Base-by-base conservation (phyloP, 2,888 invertebrate genomes). In the Beris morrisii region DNA sequence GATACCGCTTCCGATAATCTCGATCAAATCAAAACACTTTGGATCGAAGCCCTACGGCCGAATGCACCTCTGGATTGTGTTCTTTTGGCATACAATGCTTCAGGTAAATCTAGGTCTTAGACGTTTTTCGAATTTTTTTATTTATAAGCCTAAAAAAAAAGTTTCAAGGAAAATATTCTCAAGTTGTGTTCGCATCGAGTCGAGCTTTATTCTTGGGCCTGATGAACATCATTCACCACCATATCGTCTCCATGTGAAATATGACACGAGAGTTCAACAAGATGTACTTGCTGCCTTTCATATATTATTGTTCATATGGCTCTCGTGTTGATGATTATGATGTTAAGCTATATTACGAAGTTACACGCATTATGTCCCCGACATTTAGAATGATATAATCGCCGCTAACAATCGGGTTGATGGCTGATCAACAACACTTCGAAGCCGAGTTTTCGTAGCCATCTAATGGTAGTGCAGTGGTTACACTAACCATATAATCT, bases 11-110 rank as follows among this genome's bases (percentile, higher is more conserved):
- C 75, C 1, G 76, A 76, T 57, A 75, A 78, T 31, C 70, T 81
- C 66, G 77, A 76, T 15, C 79, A 79, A 70, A 75, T 79, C 54
- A 81, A 79, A 69, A 73, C 73, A 1, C 71, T 81, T 9, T 81
- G 79, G 72, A 78, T 77, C 55, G 78, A 80, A 69, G 79, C 80
- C 11, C 69, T 81, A 67, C 75, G 76, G 70, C 76, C 77, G 65
- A 79, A 80, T 72, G 75, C 79, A 45, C 76, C 79, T 64, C 75
- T 81, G 4, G 79, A 80, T 71, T 79, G 81, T 70, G 77, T 81
- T 61, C 74, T 81, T 58, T 78, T 81, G 52, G 78, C 79, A 22
- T 72, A 68, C 52, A 80, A 80, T 74, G 76, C 75, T 31, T 77
- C 79, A 54, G 79, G 80, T 81, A 72, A 75, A 73, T 73, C 3